Percentiles rank a stretch among this genome's conserved stretches.
Evolutionary conservation across 1,140 invertebrate species (phyloP).

Genomic region (Archivesica marissinica): DNA sequence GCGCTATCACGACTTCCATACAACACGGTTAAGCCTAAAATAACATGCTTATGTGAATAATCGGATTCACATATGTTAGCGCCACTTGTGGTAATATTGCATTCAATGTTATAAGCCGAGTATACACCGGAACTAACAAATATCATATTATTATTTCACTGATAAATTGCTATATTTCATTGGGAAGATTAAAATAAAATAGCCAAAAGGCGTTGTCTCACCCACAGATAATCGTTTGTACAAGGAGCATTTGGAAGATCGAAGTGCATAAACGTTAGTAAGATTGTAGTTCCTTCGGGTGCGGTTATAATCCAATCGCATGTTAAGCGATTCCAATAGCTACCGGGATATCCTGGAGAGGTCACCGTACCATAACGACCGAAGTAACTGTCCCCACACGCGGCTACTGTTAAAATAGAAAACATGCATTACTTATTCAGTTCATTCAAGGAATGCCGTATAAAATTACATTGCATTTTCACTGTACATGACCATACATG

Average conservation of each 20-base stretch:
- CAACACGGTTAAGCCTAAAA: too few species aligned
- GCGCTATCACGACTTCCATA: too few species aligned
- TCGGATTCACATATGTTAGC: too few species aligned
- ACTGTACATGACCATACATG: too few species aligned
- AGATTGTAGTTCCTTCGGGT: neutral
- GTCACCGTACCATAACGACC: neutral
- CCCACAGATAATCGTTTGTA: neutral
- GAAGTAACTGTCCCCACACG: neutral
- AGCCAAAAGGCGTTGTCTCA: neutral
- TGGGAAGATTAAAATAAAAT: neutral
- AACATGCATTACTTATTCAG: too few species aligned
- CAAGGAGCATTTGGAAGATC: neutral
- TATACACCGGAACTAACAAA: neutral
- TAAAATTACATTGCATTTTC: too few species aligned
- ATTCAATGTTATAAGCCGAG: neutral
- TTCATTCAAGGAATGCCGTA: too few species aligned
- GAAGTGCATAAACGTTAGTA: neutral
- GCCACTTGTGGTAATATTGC: neutral
- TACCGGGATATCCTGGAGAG: neutral
- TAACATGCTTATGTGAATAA: too few species aligned
- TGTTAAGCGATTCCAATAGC: neutral
- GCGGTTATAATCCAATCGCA: neutral
- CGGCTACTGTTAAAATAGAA: neutral
- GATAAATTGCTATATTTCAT: neutral
- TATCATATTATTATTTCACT: neutral